Evolutionary conservation across 2,888 invertebrate species (phyloP), one percentile per base, ranked within the genome.

Genomic region (Drosophila basisetae): DNA sequence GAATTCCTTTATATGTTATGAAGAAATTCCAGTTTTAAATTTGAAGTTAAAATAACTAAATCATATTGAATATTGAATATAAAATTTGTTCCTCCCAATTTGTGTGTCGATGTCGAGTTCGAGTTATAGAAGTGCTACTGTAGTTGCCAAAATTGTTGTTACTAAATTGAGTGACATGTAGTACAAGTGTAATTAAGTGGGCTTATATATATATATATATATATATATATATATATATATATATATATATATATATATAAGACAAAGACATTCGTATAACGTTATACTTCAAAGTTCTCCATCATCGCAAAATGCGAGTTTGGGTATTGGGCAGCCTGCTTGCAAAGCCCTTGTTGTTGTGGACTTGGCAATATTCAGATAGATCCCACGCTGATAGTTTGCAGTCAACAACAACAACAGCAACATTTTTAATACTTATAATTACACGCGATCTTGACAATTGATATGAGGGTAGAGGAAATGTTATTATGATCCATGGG

Each of bases 221-320:
- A 30, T 71, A 35, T 41, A 47, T 35, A 25, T n/a, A 54, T 41
- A 35, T 41, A 31, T 35, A 55, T 71, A 30, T 30, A 30, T 71
- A 35, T 41, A 47, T 35, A 25, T n/a, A 54, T 41, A 35, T 41
- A 31, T 35, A n/a, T n/a, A 54, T 35, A 53, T 41, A 16, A 41
- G 35, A 39, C 22, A 37, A 13, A 35, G 49, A 80, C 61, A 72
- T 80, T 80, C 81, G 67, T 78, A 39, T 58, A 60, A 77, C 67
- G 71, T 76, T 61, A 49, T 37, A 37, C 33, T 43, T 59, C 53
- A 77, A 56, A 54, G 41, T 74, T 47, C 59, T 67, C 35, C 59
- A 60, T 50, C 47, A 41, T 35, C 49, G 39, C 18, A 67, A 78
- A 77, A 35, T 53, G 52, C 64, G 53, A 58, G 50, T 78, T 72